These are phyloP conservation scores for Scelioninae gen. 1 DNA, from an alignment of 2,888 invertebrate species.

Conservation along the genomic window DNA sequence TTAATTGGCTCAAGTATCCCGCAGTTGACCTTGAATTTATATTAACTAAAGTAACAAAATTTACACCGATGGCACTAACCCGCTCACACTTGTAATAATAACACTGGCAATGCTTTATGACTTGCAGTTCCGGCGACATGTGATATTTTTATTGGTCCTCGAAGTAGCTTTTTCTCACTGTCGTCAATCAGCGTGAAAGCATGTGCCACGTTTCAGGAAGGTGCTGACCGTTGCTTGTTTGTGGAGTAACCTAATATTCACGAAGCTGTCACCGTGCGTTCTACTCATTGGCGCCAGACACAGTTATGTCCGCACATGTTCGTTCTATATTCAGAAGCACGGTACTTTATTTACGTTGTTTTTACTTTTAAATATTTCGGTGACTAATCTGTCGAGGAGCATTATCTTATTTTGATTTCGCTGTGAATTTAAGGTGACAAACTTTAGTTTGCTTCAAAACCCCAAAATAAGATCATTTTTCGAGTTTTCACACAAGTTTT, in stretches of 20 bases:
- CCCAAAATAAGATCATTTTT: too few relatives aligned
- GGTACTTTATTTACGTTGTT: constrained; percentile 52
- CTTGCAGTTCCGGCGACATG: constrained; percentile 42
- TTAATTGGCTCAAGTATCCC: constrained; percentile 39
- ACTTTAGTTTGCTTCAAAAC: background rate
- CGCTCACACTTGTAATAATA: constrained; percentile 36
- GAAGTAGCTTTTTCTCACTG: constrained; percentile 69
- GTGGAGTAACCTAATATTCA: constrained; percentile 83
- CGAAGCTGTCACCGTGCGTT: constrained; percentile 76
- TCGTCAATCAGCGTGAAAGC: constrained; percentile 72
- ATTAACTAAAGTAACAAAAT: constrained; percentile 23
- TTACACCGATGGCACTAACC: constrained; percentile 21
- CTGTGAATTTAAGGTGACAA: background rate
- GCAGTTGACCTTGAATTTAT: constrained; percentile 41
- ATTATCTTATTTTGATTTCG: constrained; percentile 12
- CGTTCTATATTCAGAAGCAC: constrained; percentile 77
- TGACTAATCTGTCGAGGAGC: constrained; percentile 2
- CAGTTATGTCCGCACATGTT: constrained; percentile 77
- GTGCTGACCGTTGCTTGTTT: constrained; percentile 83
- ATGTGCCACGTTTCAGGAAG: constrained; percentile 81
- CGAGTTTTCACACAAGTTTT: too few relatives aligned
- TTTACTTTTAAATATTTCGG: constrained; percentile 43
- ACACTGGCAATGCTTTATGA: constrained; percentile 5
- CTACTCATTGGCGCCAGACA: constrained; percentile 80
- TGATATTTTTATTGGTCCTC: constrained; percentile 63